Evolutionary conservation across 2,113 vertebrate genomes (phyloP).

Genomic region (Laticauda colubrina): DNA sequence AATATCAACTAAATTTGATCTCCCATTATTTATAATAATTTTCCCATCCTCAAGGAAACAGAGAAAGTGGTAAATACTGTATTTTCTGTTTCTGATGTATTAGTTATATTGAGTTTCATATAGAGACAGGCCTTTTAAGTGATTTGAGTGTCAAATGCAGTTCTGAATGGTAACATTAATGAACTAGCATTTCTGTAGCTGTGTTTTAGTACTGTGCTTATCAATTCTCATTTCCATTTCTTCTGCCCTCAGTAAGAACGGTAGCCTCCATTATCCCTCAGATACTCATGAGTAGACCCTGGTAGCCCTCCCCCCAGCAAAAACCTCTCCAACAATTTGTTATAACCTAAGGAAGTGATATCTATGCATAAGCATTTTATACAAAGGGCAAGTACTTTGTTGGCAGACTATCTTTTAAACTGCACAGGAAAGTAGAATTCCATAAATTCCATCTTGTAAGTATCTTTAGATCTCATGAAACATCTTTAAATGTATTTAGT

Average conservation of each 20-base stretch:
- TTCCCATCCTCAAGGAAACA: background rate
- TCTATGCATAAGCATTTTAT: background rate
- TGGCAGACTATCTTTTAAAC: background rate
- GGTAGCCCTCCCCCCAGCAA: background rate
- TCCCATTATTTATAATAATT: background rate
- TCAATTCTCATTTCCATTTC: background rate
- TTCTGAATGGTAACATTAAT: background rate
- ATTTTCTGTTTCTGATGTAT: background rate
- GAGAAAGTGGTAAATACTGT: background rate
- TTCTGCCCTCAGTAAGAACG: background rate
- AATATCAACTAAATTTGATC: background rate
- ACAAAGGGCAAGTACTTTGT: background rate
- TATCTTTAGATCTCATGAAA: background rate
- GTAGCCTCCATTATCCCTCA: background rate
- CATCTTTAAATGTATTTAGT: background rate
- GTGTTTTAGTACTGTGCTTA: background rate
- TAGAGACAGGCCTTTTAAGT: background rate
- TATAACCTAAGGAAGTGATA: background rate
- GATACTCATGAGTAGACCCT: background rate
- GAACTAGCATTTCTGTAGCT: background rate
- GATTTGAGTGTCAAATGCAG: background rate
- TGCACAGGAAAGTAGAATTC: background rate
- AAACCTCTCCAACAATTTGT: background rate
- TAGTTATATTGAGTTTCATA: background rate
- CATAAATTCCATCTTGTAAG: background rate